These are phyloP conservation scores for Cranoglanis bouderius DNA, from an alignment of 2,113 vertebrate genomes.

Conservation along the genomic window DNA sequence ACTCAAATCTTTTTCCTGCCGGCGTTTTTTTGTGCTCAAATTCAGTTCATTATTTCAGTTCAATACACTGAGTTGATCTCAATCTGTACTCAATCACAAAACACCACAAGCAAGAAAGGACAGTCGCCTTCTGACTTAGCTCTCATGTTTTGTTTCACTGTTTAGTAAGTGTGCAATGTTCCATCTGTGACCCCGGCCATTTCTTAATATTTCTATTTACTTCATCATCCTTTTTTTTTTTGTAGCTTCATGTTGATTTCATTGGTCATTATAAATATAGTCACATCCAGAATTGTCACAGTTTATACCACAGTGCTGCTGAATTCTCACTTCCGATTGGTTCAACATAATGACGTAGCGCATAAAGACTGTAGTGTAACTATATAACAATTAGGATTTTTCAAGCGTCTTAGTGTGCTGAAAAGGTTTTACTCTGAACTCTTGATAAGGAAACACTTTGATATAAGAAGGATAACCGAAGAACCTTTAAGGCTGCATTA, in stretches of 20 bases:
- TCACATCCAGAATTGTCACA: neutral
- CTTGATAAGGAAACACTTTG: neutral
- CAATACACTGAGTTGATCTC: neutral
- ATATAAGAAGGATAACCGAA: no score
- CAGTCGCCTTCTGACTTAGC: neutral
- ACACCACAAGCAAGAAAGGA: neutral
- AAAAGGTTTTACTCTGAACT: neutral
- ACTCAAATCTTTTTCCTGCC: neutral
- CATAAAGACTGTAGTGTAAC: neutral
- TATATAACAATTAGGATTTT: neutral
- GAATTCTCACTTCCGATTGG: neutral
- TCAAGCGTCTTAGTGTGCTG: neutral
- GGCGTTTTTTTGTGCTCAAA: neutral
- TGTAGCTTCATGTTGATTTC: neutral
- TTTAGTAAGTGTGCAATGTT: neutral
- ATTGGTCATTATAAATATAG: neutral
- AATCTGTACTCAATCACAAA: conserved; percentile 3
- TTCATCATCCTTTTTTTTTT: neutral
- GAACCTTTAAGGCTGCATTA: no score
- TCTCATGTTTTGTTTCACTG: neutral
- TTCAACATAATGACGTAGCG: neutral
- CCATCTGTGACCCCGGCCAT: neutral
- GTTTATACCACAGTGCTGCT: neutral
- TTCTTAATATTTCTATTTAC: neutral
- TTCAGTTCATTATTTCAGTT: neutral